phyloP scores from a whole-genome alignment of 2,797 vertebrate species.

The Urosaurus nigricauda region DNA sequence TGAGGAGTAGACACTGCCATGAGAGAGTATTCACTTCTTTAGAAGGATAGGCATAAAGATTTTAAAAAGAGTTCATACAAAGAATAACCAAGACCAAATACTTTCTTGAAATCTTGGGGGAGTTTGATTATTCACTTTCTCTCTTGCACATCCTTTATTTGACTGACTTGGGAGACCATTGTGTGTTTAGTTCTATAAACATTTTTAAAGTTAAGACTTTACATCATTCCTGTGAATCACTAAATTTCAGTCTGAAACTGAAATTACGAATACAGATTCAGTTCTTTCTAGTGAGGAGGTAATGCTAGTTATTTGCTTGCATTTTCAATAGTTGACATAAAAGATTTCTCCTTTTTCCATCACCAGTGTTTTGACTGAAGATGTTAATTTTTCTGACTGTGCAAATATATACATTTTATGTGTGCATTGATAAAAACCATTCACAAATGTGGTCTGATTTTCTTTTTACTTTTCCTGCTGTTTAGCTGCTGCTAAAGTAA shows the following conservation, averaged over 20 bases:
- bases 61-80: constrained; percentile 61
- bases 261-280: constrained; percentile 41
- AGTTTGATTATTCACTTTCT: constrained; percentile 55
- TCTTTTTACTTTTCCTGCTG: constrained; percentile 56
- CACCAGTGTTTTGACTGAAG: constrained; percentile 62
- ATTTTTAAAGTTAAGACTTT: constrained; percentile 31
- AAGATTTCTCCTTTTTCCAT: constrained; percentile 51
- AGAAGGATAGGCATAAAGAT: constrained; percentile 48
- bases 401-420: constrained; percentile 55
- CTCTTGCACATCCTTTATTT: constrained; percentile 49
- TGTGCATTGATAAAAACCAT: constrained; percentile 54
- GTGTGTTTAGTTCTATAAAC: constrained; percentile 45
- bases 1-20: constrained; percentile 67
- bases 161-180: constrained; percentile 43
- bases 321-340: constrained; percentile 49
- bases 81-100: constrained; percentile 52
- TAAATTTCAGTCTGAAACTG: constrained; percentile 53
- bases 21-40: constrained; percentile 68
- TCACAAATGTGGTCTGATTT: constrained; percentile 59
- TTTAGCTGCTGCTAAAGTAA: constrained; percentile 50
- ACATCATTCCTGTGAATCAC: constrained; percentile 44
- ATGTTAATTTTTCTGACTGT: constrained; percentile 67
- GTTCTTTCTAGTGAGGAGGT: constrained; percentile 51
- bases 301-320: constrained; percentile 64
- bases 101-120: constrained; percentile 50